Base-by-base conservation (phyloP, 1,140 invertebrate species). In the Ganaspis sp. region DNA sequence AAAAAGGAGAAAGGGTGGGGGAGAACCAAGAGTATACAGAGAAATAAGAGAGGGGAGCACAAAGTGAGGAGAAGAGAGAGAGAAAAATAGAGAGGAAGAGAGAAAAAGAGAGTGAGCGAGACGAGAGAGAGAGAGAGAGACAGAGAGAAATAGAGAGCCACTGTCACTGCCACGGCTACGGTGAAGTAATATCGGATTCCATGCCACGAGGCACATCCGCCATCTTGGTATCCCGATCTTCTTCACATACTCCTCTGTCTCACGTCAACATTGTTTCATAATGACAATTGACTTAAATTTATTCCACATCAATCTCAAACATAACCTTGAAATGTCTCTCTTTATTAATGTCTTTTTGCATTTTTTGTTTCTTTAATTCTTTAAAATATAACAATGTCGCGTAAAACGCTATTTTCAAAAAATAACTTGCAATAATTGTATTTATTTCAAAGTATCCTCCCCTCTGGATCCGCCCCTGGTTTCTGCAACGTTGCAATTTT, bases 121-220 rank as follows among this genome's bases (percentile, higher is more conserved):
- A 26, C 23, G 15, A 74, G 49, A 40, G 29, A 75, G 74, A 70
- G 45, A 45, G 64, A n/a, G 5, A 26, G 21, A 21, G 42, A 42
- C 72, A 75, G 73, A 75, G 74, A 78, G 71, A 70, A 49, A 74
- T 38, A 72, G 72, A 76, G 71, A 45, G 70, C 80, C 80, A 81
- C 75, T 78, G 74, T 73, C 58, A 64, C 58, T 64, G 84, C 83
- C 84, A 85, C 80, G 84, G 84, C 79, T 84, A 75, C 74, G 76
- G 84, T 86, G 84, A 86, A 81, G 84, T 86, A 86, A 86, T 85
- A 86, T 86, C 82, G 77, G 84, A 86, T 86, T 86, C 84, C 84
- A 81, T 77, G 82, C 77, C 81, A 78, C 77, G 83, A 85, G 79
- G 81, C 77, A 77, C 15, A 12, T 58, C 40, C 84, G 84, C 84